Evolutionary conservation across 1,140 invertebrate species (phyloP).

Genomic region (Solenopsis invicta): DNA sequence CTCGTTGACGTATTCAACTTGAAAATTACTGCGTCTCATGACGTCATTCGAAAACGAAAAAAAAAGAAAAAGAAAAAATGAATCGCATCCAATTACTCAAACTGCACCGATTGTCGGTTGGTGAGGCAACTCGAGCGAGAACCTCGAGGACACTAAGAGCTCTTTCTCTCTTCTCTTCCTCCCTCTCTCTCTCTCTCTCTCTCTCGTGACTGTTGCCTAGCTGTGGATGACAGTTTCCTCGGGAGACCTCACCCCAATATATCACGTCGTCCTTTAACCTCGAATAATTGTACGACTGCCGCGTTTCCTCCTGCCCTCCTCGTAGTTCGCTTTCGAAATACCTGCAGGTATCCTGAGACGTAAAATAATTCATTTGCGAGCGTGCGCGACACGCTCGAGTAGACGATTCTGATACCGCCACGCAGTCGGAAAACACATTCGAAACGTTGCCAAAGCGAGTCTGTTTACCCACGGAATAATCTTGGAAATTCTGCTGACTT

Average conservation of each 20-base stretch:
- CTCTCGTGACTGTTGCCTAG: conserved; percentile 56
- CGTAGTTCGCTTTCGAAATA: conserved; percentile 68
- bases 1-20: background rate
- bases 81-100: conserved; percentile 55
- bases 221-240: conserved; percentile 75
- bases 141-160: conserved; percentile 10
- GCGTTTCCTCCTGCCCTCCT: conserved; percentile 15
- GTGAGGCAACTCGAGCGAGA: conserved; percentile 42
- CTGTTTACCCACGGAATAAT: conserved; percentile 54
- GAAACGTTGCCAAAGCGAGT: conserved; percentile 48
- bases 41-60: conserved; percentile 1
- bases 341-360: conserved; percentile 63
- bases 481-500: conserved; percentile 49
- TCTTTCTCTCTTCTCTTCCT: background rate
- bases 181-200: background rate
- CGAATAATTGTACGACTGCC: conserved; percentile 76
- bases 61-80: conserved; percentile 18
- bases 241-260: conserved; percentile 71
- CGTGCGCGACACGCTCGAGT: conserved; percentile 38
- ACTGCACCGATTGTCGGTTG: conserved; percentile 49
- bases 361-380: conserved; percentile 74
- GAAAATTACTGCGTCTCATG: conserved; percentile 19
- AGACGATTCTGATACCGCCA: conserved; percentile 44
- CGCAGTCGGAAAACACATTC: conserved; percentile 61
- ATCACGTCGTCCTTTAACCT: conserved; percentile 77